Conservation (phyloP, 2,797 vertebrate species). For the Characodon lateralis region DNA sequence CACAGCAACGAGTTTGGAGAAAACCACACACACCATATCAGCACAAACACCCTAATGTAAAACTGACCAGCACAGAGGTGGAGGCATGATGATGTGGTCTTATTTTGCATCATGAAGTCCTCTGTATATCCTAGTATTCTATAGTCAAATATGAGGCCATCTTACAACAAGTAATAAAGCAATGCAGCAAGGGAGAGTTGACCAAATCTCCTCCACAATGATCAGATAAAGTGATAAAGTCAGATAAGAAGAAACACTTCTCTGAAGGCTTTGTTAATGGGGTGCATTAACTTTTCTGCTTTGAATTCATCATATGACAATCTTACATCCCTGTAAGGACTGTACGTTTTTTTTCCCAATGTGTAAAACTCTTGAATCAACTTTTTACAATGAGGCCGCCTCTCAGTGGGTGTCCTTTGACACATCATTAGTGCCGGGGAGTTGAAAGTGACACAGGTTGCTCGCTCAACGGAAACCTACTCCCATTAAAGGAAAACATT, state of each 20-base stretch:
- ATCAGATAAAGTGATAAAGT: no score
- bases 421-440: constrained; percentile 66
- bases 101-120: no score
- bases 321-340: background rate
- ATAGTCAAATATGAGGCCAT: background rate
- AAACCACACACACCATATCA: no score
- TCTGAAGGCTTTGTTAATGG: no score
- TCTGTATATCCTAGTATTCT: background rate
- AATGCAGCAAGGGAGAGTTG: no score
- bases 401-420: constrained; percentile 67
- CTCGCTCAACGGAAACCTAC: constrained; percentile 73
- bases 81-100: background rate
- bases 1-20: no score
- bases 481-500: constrained; percentile 56
- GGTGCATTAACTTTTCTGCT: no score
- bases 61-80: background rate
- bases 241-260: no score
- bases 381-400: background rate
- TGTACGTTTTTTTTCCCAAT: background rate
- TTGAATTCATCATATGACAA: background rate
- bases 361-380: background rate
- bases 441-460: constrained; percentile 64
- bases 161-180: background rate
- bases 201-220: no score
- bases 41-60: no score